Conservation (phyloP, 2,797 vertebrate genomes). For the Microctenopoma lineatum region DNA sequence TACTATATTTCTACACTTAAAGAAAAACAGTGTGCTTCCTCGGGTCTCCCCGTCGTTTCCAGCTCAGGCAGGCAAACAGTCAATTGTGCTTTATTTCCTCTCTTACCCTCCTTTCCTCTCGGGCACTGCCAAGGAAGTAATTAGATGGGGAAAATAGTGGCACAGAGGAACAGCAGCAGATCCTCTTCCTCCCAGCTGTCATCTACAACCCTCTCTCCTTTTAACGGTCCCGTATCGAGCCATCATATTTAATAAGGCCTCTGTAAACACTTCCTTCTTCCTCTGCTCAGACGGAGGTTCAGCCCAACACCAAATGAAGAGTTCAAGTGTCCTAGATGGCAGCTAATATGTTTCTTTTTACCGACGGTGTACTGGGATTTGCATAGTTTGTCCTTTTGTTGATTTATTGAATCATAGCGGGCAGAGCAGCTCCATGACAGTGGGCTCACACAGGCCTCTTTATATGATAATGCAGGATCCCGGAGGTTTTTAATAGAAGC, state of each 20-base stretch:
- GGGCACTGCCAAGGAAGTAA: conserved; percentile 60
- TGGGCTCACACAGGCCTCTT: conserved; percentile 79
- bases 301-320: conserved; percentile 67
- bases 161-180: conserved; percentile 57
- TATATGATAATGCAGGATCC: conserved; percentile 86
- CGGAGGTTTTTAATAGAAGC: conserved; percentile 78
- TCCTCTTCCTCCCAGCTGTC: conserved; percentile 65
- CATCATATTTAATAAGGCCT: conserved; percentile 71
- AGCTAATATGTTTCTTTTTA: conserved; percentile 82
- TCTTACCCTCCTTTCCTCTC: background rate
- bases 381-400: conserved; percentile 83
- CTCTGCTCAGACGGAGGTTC: conserved; percentile 70
- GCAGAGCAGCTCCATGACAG: conserved; percentile 65
- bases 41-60: conserved; percentile 17
- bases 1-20: background rate
- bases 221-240: conserved; percentile 65
- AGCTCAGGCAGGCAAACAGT: conserved; percentile 35
- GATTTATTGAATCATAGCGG: conserved; percentile 80
- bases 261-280: conserved; percentile 61
- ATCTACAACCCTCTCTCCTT: conserved; percentile 39
- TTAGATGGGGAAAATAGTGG: conserved; percentile 62
- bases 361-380: conserved; percentile 76
- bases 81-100: conserved; percentile 16
- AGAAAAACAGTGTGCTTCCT: background rate
- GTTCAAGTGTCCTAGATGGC: conserved; percentile 74